Base-by-base conservation (phyloP, 2,888 invertebrate species). In the Drepanosiphum platanoidis region DNA sequence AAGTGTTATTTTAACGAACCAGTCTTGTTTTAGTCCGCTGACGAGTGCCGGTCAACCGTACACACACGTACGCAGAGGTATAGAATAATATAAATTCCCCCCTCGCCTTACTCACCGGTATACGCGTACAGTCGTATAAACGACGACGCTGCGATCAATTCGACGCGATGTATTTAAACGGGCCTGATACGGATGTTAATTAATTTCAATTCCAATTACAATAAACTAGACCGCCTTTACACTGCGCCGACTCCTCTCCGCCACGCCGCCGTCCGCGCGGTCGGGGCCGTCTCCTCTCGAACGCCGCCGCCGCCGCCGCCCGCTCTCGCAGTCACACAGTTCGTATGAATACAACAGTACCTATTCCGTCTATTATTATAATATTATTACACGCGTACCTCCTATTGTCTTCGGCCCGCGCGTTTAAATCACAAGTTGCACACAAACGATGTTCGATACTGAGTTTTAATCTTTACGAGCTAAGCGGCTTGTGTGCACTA, bases 151-250 rank as follows among this genome's bases (percentile, higher is more conserved):
- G 18, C 66, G 15, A 82, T 82, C 36, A 74, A 64, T 64, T 82
- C 64, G 3, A 46, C 11, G 34, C 11, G 68, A 83, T 22, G 34
- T 64, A 83, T 84, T 52, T 74, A 36, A 84, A 75, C 34, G 68
- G 82, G 32, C 32, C 15, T 22, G 9, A 64, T 13, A 52, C 32
- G 13, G 61, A 64, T 46, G 64, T 74, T 83, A 72, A 84, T 84
- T 74, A 77, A 84, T 84, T 84, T 84, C 36, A 36, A 52, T 75
- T 77, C 66, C 66, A n/a, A 77, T 84, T 68, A 77, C 84, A 77
- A 75, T 75, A 77, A 68, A 84, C 74, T 61, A 82, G 72, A 61
- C 32, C 30, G 32, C 58, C 61, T 82, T 58, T 42, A 72, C 61
- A 82, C n/a, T 39, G 39, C 34, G 27, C 70, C 36, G 39, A 42